These are phyloP conservation scores for Andricus quercusramuli DNA, from an alignment of 2,888 invertebrate species.

Conservation along the genomic window DNA sequence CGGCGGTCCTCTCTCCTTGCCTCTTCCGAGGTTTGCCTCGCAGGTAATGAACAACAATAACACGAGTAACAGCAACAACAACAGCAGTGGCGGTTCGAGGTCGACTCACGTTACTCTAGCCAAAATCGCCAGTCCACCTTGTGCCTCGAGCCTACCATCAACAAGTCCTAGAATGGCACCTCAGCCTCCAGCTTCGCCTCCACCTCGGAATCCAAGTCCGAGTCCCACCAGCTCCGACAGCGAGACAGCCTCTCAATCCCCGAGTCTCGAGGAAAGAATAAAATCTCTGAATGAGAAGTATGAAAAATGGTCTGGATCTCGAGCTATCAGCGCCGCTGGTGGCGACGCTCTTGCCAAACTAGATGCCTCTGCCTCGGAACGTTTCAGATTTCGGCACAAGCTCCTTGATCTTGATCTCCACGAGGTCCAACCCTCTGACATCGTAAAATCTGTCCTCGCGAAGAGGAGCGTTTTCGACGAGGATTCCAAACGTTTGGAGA, in stretches of 20 bases:
- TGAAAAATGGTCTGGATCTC: conserved; percentile 91
- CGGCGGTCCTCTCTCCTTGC: conserved; percentile 88
- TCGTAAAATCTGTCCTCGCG: conserved; percentile 94
- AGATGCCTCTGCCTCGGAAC: conserved; percentile 80
- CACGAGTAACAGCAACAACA: conserved; percentile 66
- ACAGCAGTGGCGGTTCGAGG: conserved; percentile 57
- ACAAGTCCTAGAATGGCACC: conserved; percentile 82
- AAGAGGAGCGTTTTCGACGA: conserved; percentile 97
- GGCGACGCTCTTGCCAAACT: conserved; percentile 80
- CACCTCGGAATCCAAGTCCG: conserved; percentile 86
- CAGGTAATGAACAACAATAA: conserved; percentile 80
- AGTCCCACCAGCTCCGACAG: conserved; percentile 87
- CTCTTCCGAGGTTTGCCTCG: conserved; percentile 93
- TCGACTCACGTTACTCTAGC: conserved; percentile 57
- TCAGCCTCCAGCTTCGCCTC: conserved; percentile 83
- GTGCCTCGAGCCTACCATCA: conserved; percentile 74
- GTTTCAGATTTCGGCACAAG: conserved; percentile 84
- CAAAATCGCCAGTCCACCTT: conserved; percentile 77
- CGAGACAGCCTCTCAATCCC: conserved; percentile 83
- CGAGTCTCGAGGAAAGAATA: conserved; percentile 93
- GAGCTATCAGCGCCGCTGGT: conserved; percentile 82
- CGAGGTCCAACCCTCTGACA: conserved; percentile 94
- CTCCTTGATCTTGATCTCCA: conserved; percentile 89
- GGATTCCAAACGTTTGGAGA: conserved; percentile 94
- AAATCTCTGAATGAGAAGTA: conserved; percentile 95